These are phyloP conservation scores for Lepidonotus clava DNA, from an alignment of 2,888 invertebrate species.

Conservation along the genomic window DNA sequence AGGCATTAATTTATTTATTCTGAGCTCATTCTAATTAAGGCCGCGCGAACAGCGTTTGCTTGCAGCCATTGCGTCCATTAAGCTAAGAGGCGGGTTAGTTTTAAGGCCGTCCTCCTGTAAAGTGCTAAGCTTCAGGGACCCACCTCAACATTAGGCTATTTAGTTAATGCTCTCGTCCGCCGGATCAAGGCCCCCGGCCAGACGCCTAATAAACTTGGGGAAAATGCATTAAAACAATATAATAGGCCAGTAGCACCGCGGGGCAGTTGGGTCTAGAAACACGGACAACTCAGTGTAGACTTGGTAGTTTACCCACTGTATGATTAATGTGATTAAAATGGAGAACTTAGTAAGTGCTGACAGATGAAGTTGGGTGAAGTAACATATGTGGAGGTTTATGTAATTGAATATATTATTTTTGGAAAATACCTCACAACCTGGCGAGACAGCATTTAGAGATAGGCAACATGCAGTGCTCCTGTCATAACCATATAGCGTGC, in stretches of 20 bases:
- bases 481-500: too few relatives aligned
- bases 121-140: conserved; percentile 46
- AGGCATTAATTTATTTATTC: conserved; percentile 50
- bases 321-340: too few relatives aligned
- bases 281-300: too few relatives aligned
- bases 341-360: too few relatives aligned
- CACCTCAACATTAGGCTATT: conserved; percentile 43
- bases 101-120: conserved; percentile 35
- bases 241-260: background rate
- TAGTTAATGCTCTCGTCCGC: conserved; percentile 44
- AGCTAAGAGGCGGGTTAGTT: conserved; percentile 47
- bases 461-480: too few relatives aligned
- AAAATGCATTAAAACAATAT: conserved; percentile 47
- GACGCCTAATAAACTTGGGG: conserved; percentile 45
- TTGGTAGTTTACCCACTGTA: too few relatives aligned
- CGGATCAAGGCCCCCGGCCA: conserved; percentile 27
- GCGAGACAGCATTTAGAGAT: too few relatives aligned
- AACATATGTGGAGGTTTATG: too few relatives aligned
- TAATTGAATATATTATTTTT: too few relatives aligned
- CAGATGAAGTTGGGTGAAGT: too few relatives aligned
- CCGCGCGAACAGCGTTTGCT: background rate
- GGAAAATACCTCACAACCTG: too few relatives aligned
- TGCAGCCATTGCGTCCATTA: conserved; percentile 25
- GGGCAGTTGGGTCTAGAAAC: background rate
- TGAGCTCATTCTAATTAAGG: conserved; percentile 46